Evolutionary conservation across 2,113 vertebrate genomes (phyloP).

Genomic region (Hippocampus abdominalis): DNA sequence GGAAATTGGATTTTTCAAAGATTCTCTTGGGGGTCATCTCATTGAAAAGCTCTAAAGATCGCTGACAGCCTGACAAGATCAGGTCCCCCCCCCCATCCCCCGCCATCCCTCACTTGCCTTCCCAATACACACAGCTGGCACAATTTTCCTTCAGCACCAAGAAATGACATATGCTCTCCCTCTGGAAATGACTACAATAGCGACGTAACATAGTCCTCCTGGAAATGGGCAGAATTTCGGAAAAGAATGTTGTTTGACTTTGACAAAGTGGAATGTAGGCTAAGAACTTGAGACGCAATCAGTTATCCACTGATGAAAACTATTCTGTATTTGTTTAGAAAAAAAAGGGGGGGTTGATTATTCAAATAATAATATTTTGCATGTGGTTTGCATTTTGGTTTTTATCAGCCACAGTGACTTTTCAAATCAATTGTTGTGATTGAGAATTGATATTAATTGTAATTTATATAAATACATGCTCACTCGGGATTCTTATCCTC

Average conservation of each 20-base stretch:
- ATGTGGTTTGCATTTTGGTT: neutral
- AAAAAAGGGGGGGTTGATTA: neutral
- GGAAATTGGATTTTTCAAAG: slow-evolving; percentile 32
- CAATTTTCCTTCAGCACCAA: slow-evolving; percentile 27
- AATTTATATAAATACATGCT: slow-evolving; percentile 12
- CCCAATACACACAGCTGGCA: slow-evolving; percentile 32
- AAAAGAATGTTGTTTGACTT: neutral
- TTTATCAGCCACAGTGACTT: neutral
- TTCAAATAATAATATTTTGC: neutral
- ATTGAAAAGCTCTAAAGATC: slow-evolving; percentile 40
- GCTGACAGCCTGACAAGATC: slow-evolving; percentile 51
- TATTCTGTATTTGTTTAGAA: neutral
- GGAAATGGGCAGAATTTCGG: slow-evolving; percentile 2
- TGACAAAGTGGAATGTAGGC: slow-evolving; percentile 12
- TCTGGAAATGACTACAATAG: slow-evolving; percentile 38
- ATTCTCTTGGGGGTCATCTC: slow-evolving; percentile 36
- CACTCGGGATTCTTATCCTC: slow-evolving; percentile 9
- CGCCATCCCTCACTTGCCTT: too few relatives aligned
- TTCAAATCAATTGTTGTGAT: neutral
- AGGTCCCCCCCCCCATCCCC: slow-evolving; percentile 41
- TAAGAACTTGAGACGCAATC: neutral
- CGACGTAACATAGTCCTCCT: slow-evolving; percentile 6
- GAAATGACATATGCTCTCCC: slow-evolving; percentile 42
- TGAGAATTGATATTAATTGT: neutral
- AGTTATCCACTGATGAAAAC: neutral